A percentile compares a stretch with the other conserved stretches of the same genome.
These are phyloP conservation scores for Labia minor DNA, from an alignment of 2,888 invertebrate species.

Conservation along the genomic window DNA sequence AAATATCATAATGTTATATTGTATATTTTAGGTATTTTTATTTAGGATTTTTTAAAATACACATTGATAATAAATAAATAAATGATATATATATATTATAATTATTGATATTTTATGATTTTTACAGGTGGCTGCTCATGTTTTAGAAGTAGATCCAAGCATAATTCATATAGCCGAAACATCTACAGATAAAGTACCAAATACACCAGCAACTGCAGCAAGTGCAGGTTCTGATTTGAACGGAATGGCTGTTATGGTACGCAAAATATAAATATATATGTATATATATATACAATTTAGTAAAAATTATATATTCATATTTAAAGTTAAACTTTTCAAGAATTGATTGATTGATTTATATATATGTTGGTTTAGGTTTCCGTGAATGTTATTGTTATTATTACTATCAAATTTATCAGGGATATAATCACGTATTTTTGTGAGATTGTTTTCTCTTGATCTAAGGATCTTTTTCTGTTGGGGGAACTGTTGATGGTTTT, in stretches of 20 bases:
- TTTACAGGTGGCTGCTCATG: conserved; percentile 57
- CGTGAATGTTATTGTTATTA: too few relatives aligned
- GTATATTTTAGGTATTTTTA: too few relatives aligned
- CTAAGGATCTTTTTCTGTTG: too few relatives aligned
- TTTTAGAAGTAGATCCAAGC: conserved; percentile 55
- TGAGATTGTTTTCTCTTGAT: too few relatives aligned
- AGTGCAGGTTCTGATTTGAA: conserved; percentile 82
- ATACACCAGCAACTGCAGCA: conserved; percentile 81
- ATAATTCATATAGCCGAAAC: conserved; percentile 75
- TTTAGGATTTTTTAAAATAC: neutral
- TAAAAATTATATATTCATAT: neutral
- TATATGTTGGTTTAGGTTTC: too few relatives aligned
- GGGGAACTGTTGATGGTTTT: too few relatives aligned
- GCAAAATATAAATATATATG: conserved; percentile 21
- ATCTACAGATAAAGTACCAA: conserved; percentile 82
- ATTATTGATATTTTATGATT: neutral
- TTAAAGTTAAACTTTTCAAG: neutral
- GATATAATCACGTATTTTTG: too few relatives aligned
- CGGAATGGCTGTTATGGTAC: conserved; percentile 74
- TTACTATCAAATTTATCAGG: too few relatives aligned
- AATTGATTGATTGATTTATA: neutral
- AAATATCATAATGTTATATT: too few relatives aligned
- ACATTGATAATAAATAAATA: neutral
- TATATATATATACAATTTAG: too few relatives aligned
- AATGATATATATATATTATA: too few relatives aligned